A percentile compares a stretch with the other conserved stretches of the same genome.
phyloP scores from a whole-genome alignment of 2,113 vertebrate genomes.

The Toxotes chatareus region DNA sequence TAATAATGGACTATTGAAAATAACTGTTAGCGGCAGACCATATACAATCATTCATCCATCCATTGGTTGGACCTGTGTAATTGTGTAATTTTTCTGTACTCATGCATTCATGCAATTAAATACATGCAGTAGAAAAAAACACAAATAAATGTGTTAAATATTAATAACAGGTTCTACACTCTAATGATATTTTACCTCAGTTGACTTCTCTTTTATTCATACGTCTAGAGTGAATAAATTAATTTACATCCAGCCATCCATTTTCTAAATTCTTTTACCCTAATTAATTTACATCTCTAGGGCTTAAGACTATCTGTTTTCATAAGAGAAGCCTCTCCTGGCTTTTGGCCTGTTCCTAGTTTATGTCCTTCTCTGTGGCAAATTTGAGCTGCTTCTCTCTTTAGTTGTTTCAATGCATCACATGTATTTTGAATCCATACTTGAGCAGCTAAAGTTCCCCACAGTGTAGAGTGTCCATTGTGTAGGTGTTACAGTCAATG shows the following conservation, averaged over 20 bases:
- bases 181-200: not conserved
- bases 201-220: not conserved
- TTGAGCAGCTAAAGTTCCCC: not conserved
- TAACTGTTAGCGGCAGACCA: too few species aligned
- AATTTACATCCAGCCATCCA: slow-evolving; percentile 11
- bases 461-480: not conserved
- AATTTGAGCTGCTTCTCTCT: not conserved
- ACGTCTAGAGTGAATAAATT: not conserved
- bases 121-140: too few species aligned
- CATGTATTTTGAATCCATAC: not conserved
- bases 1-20: too few species aligned
- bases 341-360: not conserved
- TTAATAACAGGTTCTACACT: not conserved
- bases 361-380: not conserved
- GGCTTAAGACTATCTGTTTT: slow-evolving; percentile 22
- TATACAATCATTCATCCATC: too few species aligned
- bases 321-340: not conserved
- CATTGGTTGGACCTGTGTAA: too few species aligned
- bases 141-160: not conserved
- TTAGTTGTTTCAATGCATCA: not conserved
- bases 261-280: slow-evolving; percentile 4
- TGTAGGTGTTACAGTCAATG: not conserved
- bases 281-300: slow-evolving; percentile 17
- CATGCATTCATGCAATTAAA: too few species aligned
- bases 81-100: too few species aligned